These are phyloP conservation scores for Beroe ovata DNA, from an alignment of 37 sponge, comb jelly and placozoan genomes.

Conservation along the genomic window DNA sequence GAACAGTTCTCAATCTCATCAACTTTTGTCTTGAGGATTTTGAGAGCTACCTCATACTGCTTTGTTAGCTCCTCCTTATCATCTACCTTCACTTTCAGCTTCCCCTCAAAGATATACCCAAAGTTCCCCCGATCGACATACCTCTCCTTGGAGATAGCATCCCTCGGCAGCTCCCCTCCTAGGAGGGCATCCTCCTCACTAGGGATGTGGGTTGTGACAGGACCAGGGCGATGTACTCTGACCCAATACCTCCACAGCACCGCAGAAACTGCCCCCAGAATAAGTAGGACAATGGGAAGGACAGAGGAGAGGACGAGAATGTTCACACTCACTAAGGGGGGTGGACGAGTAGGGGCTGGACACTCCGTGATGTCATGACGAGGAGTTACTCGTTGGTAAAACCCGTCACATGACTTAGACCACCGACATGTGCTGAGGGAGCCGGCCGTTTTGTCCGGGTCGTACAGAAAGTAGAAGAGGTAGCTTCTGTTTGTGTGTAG, in stretches of 20 bases:
- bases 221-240: neutral
- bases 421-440: neutral
- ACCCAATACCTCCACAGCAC: neutral
- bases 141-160: slow-evolving; percentile 46
- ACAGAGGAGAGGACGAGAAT: neutral
- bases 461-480: slow-evolving; percentile 3
- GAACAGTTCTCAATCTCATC: neutral
- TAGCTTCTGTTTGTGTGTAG: neutral
- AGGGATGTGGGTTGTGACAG: neutral
- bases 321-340: neutral
- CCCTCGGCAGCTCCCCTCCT: slow-evolving; percentile 58
- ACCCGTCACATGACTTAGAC: slow-evolving; percentile 24
- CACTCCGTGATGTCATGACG: slow-evolving; percentile 3
- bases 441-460: neutral
- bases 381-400: slow-evolving; percentile 14
- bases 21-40: slow-evolving; percentile 32
- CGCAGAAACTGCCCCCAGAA: neutral
- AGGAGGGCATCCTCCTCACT: slow-evolving; percentile 8
- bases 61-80: slow-evolving; percentile 38
- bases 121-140: slow-evolving; percentile 41
- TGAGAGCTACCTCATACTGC: slow-evolving; percentile 52
- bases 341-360: neutral
- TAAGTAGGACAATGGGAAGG: neutral
- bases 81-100: slow-evolving; percentile 32
- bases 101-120: slow-evolving; percentile 48